phyloP scores from a whole-genome alignment of 2,113 vertebrate genomes.

The Microcebus lehilahytsara region DNA sequence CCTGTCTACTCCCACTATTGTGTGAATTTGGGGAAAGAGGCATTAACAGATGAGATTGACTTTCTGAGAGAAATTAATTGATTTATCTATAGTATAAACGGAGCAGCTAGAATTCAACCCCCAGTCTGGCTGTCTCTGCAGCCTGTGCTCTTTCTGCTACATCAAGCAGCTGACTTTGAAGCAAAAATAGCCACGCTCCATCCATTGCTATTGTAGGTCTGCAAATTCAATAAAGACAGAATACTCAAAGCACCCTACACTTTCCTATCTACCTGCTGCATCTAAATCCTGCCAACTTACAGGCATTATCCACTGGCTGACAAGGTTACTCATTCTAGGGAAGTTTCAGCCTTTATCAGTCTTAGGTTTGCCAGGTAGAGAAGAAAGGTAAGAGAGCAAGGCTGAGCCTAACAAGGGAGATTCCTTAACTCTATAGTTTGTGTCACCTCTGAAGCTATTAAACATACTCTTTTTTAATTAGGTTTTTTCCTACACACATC shows the following conservation, averaged over 20 bases:
- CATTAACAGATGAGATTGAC: neutral
- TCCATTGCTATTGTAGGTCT: neutral
- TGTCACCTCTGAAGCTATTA: neutral
- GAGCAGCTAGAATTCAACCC: neutral
- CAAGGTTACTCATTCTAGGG: slow-evolving; percentile 4
- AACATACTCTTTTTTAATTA: neutral
- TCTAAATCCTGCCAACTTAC: slow-evolving; percentile 53
- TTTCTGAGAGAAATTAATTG: neutral
- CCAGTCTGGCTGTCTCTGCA: neutral
- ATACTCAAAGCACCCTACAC: neutral
- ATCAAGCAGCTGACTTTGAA: slow-evolving; percentile 9
- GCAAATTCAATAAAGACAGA: slow-evolving; percentile 3
- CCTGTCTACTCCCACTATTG: neutral
- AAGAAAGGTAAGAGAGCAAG: neutral
- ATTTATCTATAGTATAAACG: neutral
- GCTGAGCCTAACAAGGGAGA: neutral
- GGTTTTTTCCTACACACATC: neutral
- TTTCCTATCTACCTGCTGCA: slow-evolving; percentile 41
- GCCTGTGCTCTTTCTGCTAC: neutral
- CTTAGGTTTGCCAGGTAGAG: neutral
- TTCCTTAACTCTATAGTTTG: neutral
- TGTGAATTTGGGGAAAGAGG: neutral
- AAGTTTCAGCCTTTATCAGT: slow-evolving; percentile 26
- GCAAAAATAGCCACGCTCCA: neutral
- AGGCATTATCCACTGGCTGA: neutral